Evolutionary conservation across 2,113 vertebrate species (phyloP).

Genomic region (Eolophus roseicapilla): DNA sequence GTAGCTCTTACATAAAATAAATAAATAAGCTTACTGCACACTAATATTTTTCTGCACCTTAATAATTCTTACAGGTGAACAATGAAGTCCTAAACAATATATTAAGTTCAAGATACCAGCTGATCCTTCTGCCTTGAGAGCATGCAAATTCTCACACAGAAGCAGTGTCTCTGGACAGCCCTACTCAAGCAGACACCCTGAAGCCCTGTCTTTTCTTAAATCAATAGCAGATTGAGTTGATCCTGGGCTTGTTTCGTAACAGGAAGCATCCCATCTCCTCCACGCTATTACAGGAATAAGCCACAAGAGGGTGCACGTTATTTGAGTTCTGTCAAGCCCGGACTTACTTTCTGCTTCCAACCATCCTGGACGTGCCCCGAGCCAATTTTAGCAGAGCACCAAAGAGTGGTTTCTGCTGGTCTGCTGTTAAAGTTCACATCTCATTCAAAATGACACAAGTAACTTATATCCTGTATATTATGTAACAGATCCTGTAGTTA

Average conservation of each 20-base stretch:
- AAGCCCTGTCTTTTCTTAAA: background rate
- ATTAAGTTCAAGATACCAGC: background rate
- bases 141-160: background rate
- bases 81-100: background rate
- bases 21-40: too few relatives aligned
- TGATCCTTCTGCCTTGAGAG: background rate
- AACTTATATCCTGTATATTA: background rate
- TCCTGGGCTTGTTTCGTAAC: background rate
- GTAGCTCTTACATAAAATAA: background rate
- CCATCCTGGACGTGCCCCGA: accelerated
- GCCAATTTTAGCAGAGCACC: background rate
- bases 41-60: background rate
- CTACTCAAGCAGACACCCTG: background rate
- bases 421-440: background rate
- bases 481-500: accelerated
- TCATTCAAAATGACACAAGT: background rate
- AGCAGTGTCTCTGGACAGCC: background rate
- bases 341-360: background rate
- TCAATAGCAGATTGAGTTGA: background rate
- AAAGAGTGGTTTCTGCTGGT: background rate
- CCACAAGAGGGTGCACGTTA: conserved; percentile 1
- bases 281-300: background rate
- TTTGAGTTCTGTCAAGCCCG: accelerated
- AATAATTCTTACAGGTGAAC: background rate
- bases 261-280: background rate